These are phyloP conservation scores for Pristiophorus japonicus DNA, from an alignment of 2,113 vertebrate genomes.

Conservation along the genomic window DNA sequence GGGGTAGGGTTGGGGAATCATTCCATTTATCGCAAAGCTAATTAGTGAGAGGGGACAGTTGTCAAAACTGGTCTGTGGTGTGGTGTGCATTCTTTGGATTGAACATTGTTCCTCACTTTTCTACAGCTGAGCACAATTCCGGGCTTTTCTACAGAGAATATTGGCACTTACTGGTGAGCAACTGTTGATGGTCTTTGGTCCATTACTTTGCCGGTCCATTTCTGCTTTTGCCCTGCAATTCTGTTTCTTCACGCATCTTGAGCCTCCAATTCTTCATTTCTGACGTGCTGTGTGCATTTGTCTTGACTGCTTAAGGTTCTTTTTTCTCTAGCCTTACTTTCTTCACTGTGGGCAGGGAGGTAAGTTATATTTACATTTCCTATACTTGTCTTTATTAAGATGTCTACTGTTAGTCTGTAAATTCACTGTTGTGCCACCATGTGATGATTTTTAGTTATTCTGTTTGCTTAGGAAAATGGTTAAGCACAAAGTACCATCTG, in stretches of 20 bases:
- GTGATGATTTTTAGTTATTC: too few species aligned
- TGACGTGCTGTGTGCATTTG: not conserved
- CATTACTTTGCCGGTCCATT: not conserved
- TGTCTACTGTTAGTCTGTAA: too few species aligned
- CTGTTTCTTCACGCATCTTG: not conserved
- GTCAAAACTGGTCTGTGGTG: not conserved
- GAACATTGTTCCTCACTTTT: too few species aligned
- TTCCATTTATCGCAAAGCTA: not conserved
- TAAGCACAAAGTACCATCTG: not conserved
- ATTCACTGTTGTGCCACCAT: too few species aligned
- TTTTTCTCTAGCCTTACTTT: not conserved
- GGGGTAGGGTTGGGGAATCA: too few species aligned
- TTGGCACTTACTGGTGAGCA: too few species aligned
- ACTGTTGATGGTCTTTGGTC: not conserved
- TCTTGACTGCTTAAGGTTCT: not conserved
- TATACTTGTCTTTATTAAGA: too few species aligned
- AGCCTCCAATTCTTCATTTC: not conserved
- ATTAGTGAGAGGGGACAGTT: not conserved
- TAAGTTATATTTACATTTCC: not conserved
- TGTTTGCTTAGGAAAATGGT: not conserved
- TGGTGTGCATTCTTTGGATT: not conserved
- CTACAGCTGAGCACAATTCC: too few species aligned
- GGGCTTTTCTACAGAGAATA: too few species aligned
- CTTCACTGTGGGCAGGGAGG: not conserved
- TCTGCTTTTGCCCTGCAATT: not conserved